Evolutionary conservation across 2,797 vertebrate genomes (phyloP).

Genomic region (Rhyacichthys aspro): DNA sequence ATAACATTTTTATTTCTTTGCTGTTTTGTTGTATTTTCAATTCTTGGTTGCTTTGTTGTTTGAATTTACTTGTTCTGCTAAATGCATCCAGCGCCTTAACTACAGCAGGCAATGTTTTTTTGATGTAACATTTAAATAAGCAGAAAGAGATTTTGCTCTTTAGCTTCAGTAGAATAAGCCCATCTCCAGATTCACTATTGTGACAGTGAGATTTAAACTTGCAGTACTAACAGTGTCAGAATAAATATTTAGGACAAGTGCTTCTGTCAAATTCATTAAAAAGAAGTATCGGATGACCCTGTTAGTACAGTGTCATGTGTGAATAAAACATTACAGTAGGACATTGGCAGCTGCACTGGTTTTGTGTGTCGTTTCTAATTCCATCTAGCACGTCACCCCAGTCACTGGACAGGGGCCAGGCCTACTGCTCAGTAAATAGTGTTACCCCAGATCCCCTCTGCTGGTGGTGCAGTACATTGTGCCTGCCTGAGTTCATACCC

Average conservation of each 20-base stretch:
- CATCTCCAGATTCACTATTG: not conserved
- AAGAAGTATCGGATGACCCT: constrained; percentile 25
- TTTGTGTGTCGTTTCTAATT: constrained; percentile 15
- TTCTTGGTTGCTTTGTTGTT: no score
- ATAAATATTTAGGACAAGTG: constrained; percentile 2
- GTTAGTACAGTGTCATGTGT: constrained; percentile 22
- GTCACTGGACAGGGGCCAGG: constrained; percentile 34
- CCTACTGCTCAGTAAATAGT: constrained; percentile 44
- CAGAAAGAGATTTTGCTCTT: no score
- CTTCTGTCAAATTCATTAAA: constrained; percentile 18
- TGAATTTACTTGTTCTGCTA: no score
- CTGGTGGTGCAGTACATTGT: constrained; percentile 42
- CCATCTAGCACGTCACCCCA: constrained; percentile 13
- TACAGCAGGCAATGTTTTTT: no score
- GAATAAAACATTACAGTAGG: constrained; percentile 30
- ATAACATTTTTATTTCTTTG: no score
- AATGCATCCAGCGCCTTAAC: no score
- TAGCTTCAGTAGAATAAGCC: no score
- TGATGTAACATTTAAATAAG: no score
- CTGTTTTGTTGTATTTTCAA: no score
- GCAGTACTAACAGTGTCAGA: not conserved
- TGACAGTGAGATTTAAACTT: not conserved
- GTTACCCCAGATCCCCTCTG: constrained; percentile 23
- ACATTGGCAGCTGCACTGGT: constrained; percentile 14
- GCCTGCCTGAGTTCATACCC: constrained; percentile 42